phyloP scores from a whole-genome alignment of 2,113 vertebrate genomes.

The Sigmodon hispidus region DNA sequence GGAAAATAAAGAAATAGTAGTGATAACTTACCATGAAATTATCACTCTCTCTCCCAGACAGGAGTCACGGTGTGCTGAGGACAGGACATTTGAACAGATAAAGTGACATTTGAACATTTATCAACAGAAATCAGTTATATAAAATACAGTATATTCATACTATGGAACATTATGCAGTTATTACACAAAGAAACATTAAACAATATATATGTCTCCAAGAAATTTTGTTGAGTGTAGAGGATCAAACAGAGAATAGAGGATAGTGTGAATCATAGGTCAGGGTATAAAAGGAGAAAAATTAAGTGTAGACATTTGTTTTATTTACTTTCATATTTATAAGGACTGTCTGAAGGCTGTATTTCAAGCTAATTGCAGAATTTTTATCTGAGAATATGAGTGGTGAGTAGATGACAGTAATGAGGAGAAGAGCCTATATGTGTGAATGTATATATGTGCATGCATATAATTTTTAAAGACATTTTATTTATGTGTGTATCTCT shows the following conservation, averaged over 20 bases:
- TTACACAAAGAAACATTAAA: slow-evolving; percentile 12
- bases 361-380: background rate
- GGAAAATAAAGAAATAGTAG: slow-evolving; percentile 21
- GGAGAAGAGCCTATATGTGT: background rate
- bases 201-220: background rate
- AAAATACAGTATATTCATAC: background rate
- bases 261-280: background rate
- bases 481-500: background rate
- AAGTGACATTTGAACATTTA: background rate
- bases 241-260: slow-evolving; percentile 12
- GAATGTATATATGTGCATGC: no score
- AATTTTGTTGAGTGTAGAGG: slow-evolving; percentile 27
- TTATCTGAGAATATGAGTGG: background rate
- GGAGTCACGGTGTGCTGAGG: background rate
- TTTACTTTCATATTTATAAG: slow-evolving; percentile 25
- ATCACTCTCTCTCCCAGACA: background rate
- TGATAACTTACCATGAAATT: background rate
- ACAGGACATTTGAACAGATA: background rate
- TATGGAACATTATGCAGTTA: background rate
- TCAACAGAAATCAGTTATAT: background rate
- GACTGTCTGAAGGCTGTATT: background rate
- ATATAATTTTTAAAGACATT: background rate
- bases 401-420: background rate
- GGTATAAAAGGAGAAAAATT: slow-evolving; percentile 7
- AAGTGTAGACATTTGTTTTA: background rate